Conservation (phyloP, 2,888 invertebrate species). For the Bhutanitis thaidina region DNA sequence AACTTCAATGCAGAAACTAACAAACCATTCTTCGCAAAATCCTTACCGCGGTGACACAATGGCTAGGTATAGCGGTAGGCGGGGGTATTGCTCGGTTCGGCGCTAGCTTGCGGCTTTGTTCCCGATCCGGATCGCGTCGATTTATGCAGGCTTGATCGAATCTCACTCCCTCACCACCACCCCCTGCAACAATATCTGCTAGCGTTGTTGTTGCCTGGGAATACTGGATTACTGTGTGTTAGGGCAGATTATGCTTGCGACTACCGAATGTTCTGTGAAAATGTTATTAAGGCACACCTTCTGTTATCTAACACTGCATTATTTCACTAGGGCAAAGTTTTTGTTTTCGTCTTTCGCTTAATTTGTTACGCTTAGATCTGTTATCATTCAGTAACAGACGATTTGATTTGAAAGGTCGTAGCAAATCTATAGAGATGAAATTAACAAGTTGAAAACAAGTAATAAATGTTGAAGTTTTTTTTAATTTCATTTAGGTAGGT, state of each 20-base stretch:
- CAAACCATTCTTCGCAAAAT: conserved; percentile 14
- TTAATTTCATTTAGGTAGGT: too few relatives aligned
- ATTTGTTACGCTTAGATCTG: too few relatives aligned
- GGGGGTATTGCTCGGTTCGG: conserved; percentile 34
- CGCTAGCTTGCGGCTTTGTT: conserved; percentile 69
- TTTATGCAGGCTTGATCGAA: conserved; percentile 76
- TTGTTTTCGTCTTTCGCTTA: too few relatives aligned
- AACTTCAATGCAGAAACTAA: conserved; percentile 4
- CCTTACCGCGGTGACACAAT: conserved; percentile 15
- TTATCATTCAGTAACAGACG: too few relatives aligned
- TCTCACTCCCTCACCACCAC: conserved; percentile 36
- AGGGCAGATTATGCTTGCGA: conserved; percentile 10
- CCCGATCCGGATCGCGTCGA: conserved; percentile 71
- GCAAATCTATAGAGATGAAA: too few relatives aligned
- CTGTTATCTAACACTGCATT: not conserved
- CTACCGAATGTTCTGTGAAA: conserved; percentile 3
- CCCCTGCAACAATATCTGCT: conserved; percentile 42
- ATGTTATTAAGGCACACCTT: not conserved
- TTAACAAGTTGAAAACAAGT: too few relatives aligned
- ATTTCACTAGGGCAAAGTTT: too few relatives aligned
- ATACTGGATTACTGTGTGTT: conserved; percentile 19
- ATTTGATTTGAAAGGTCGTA: too few relatives aligned
- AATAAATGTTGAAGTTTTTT: too few relatives aligned
- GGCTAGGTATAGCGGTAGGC: conserved; percentile 24
- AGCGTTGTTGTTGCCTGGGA: conserved; percentile 17